Evolutionary conservation across 2,888 invertebrate genomes (phyloP).

Genomic region (Cacoxenus indagator): DNA sequence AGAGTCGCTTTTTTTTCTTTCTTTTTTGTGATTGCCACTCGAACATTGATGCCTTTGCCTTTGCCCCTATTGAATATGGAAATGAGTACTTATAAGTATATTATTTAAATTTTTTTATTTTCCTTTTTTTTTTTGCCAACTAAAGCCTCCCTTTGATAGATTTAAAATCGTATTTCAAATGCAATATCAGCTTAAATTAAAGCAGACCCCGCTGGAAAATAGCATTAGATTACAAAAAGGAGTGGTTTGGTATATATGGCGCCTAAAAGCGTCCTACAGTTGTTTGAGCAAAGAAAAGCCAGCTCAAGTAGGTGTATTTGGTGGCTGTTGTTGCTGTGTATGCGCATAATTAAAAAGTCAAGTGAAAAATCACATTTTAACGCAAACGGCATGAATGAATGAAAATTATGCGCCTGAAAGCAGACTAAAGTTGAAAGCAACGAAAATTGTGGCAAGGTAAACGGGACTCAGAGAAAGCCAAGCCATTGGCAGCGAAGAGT

Average conservation of each 20-base stretch:
- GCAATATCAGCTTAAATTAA: background rate
- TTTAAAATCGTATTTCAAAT: background rate
- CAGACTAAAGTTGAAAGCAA: slow-evolving; percentile 48
- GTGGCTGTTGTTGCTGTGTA: slow-evolving; percentile 25
- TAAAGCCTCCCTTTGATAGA: background rate
- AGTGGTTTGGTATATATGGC: background rate
- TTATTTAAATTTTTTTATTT: background rate
- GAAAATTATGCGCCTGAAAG: slow-evolving; percentile 60
- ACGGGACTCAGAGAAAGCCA: background rate
- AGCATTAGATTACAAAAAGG: background rate
- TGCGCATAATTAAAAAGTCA: slow-evolving; percentile 63
- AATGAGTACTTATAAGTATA: background rate
- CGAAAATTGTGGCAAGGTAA: background rate
- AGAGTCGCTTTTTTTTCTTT: background rate
- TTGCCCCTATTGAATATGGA: background rate
- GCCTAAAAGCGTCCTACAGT: background rate
- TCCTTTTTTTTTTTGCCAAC: background rate
- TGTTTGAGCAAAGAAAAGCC: background rate
- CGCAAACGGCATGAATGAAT: slow-evolving; percentile 49
- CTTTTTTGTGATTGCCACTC: no score
- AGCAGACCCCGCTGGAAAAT: background rate
- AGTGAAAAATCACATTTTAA: slow-evolving; percentile 64
- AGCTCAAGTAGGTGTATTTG: slow-evolving; percentile 5
- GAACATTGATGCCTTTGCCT: background rate
- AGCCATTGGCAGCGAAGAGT: background rate